phyloP scores from a whole-genome alignment of 2,888 invertebrate genomes.

The Diarsia rubi region DNA sequence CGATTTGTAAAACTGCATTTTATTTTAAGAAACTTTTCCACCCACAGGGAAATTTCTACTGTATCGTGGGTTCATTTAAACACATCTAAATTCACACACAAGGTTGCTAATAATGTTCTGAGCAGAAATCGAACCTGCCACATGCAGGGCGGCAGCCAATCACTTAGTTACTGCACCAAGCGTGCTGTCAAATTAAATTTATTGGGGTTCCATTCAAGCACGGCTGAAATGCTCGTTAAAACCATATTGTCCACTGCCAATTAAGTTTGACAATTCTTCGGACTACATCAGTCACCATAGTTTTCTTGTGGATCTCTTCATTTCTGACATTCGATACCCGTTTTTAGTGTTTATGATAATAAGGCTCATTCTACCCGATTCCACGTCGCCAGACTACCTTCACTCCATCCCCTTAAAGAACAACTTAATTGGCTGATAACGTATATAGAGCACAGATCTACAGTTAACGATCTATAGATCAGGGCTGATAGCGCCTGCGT shows the following conservation, averaged over 20 bases:
- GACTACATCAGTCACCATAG: no score
- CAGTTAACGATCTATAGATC: slow-evolving; percentile 60
- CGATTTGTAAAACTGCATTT: neutral
- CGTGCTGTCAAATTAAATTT: no score
- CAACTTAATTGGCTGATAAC: slow-evolving; percentile 48
- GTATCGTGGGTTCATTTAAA: neutral
- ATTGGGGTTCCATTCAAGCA: no score
- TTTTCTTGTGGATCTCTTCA: no score
- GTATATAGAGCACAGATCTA: slow-evolving; percentile 64
- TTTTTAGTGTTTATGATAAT: neutral
- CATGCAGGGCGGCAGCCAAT: no score
- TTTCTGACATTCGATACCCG: no score
- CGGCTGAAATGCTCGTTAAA: no score
- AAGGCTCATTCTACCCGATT: neutral
- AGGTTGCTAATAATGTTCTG: no score
- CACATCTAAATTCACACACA: neutral
- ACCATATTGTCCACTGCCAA: no score
- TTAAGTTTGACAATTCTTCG: no score
- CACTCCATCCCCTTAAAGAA: neutral
- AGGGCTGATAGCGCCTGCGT: slow-evolving; percentile 64
- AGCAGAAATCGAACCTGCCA: no score
- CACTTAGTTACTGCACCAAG: no score
- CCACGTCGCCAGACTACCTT: neutral
- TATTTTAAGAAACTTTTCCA: neutral
- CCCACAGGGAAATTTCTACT: neutral